Conservation (phyloP, 2,888 invertebrate species). For the Macrosiphum euphorbiae region DNA sequence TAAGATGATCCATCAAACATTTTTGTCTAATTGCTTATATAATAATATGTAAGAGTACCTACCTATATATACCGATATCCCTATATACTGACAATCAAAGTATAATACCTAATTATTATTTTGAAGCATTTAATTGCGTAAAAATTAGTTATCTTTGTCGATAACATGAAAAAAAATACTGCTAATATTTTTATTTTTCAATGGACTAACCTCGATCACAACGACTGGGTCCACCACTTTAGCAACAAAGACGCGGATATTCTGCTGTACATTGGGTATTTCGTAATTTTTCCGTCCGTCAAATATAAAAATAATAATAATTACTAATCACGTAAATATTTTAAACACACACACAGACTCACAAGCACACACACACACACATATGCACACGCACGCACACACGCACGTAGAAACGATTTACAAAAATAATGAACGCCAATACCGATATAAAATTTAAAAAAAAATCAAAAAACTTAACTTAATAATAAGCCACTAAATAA, state of each 20-base stretch:
- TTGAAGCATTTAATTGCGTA: not conserved
- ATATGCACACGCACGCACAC: not conserved
- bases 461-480: not conserved
- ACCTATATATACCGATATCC: not conserved
- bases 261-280: not conserved
- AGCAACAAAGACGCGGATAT: not conserved
- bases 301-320: not conserved
- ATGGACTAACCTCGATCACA: conserved; percentile 28
- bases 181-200: not conserved
- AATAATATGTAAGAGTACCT: not conserved
- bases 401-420: not conserved
- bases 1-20: not conserved
- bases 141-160: not conserved
- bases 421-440: not conserved
- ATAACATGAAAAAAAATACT: not conserved
- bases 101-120: not conserved
- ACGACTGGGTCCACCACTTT: conserved; percentile 1
- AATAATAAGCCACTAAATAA: not conserved
- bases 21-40: not conserved
- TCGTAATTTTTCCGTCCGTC: not conserved
- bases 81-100: not conserved
- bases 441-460: not conserved
- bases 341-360: not conserved
- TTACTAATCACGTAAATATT: not conserved
- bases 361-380: not conserved